These are phyloP conservation scores for Agrotis puta DNA, from an alignment of 2,888 invertebrate genomes.

Conservation along the genomic window DNA sequence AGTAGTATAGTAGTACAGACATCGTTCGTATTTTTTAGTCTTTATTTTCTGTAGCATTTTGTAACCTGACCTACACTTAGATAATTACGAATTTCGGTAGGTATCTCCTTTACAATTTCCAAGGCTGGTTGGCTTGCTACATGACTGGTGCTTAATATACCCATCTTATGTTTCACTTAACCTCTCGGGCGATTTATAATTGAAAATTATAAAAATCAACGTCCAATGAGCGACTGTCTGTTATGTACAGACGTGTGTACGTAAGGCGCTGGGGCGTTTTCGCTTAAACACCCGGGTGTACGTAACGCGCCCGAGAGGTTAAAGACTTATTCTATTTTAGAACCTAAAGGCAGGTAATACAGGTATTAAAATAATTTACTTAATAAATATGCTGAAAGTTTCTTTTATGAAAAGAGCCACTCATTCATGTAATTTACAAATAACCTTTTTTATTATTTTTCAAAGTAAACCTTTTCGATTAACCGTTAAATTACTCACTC, in stretches of 20 bases:
- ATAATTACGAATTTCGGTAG: not conserved
- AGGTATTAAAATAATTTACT: conserved; percentile 26
- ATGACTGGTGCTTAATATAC: not conserved
- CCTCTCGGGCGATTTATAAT: no score
- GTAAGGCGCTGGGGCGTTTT: no score
- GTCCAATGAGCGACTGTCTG: no score
- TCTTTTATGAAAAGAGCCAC: conserved; percentile 14
- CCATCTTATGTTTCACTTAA: not conserved
- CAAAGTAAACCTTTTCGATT: conserved; percentile 7
- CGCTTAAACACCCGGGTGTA: no score
- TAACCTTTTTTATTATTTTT: conserved; percentile 19
- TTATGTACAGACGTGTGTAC: no score
- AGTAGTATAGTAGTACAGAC: no score
- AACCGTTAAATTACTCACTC: conserved; percentile 29
- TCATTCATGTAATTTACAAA: conserved; percentile 39
- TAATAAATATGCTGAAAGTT: conserved; percentile 19
- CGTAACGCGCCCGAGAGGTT: no score
- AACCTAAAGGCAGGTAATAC: conserved; percentile 16
- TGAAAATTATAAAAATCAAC: no score
- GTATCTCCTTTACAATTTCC: not conserved
- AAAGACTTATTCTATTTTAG: conserved; percentile 11
- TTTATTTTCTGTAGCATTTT: no score
- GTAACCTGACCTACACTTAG: no score
- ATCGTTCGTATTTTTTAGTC: no score
- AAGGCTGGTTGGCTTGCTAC: not conserved